Evolutionary conservation across 2,113 vertebrate species (phyloP).

Genomic region (Aptenodytes forsteri): DNA sequence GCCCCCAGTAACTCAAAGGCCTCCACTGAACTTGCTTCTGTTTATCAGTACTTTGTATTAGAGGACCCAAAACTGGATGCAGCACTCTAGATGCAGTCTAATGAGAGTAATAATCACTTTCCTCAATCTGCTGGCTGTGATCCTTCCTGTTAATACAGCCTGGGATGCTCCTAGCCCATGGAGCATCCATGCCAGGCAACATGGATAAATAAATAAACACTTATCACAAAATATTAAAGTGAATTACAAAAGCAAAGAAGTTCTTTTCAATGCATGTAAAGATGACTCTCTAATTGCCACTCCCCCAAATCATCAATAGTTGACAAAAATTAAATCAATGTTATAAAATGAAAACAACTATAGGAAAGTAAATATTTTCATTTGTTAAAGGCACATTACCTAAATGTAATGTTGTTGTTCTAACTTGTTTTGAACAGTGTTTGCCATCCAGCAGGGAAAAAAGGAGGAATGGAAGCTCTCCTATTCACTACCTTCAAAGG

Average conservation of each 20-base stretch:
- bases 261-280: not conserved
- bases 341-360: not conserved
- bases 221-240: not conserved
- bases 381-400: not conserved
- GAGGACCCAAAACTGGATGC: not conserved
- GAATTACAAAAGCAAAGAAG: not conserved
- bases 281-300: not conserved
- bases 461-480: not conserved
- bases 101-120: not conserved
- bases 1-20: not conserved
- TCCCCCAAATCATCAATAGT: not conserved
- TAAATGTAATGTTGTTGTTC: not conserved
- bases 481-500: not conserved
- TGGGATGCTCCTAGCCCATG: not conserved
- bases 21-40: not conserved
- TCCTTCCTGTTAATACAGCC: not conserved
- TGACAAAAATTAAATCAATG: not conserved
- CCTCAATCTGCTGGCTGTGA: not conserved
- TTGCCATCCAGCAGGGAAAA: not conserved
- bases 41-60: not conserved
- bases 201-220: too few relatives aligned
- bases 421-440: not conserved
- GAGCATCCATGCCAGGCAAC: too few relatives aligned
- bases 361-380: not conserved
- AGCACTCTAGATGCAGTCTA: not conserved